Conservation (phyloP, 1,140 invertebrate genomes). For the Pseudoatta argentina region DNA sequence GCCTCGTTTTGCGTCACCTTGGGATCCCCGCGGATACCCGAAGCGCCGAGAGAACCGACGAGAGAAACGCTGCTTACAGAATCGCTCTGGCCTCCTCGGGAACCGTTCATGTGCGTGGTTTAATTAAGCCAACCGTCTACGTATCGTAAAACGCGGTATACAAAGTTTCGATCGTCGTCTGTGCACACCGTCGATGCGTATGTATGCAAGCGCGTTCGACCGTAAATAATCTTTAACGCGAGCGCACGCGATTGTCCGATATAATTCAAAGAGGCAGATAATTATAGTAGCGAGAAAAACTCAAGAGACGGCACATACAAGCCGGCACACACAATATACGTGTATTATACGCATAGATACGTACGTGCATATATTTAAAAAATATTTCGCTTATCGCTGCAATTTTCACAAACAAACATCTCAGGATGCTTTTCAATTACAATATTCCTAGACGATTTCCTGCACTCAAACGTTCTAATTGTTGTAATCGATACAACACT, state of each 20-base stretch:
- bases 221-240: constrained; percentile 39
- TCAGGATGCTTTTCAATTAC: neutral
- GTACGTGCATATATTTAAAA: neutral
- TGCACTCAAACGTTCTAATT: too few relatives aligned
- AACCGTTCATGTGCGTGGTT: constrained; percentile 54
- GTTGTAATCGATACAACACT: too few relatives aligned
- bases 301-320: neutral
- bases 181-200: neutral
- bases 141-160: constrained; percentile 56
- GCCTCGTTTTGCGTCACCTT: constrained; percentile 69
- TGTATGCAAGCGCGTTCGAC: neutral
- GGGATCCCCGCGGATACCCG: constrained; percentile 36
- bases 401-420: neutral
- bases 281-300: constrained; percentile 14
- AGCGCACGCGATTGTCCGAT: constrained; percentile 11
- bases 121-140: constrained; percentile 68
- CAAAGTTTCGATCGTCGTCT: constrained; percentile 53
- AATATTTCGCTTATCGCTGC: neutral
- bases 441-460: too few relatives aligned
- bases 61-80: constrained; percentile 12
- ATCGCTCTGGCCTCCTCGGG: neutral
- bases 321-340: neutral
- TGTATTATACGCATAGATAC: neutral
- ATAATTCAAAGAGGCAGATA: constrained; percentile 20
- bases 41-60: neutral